Base-by-base conservation (phyloP, 2,113 vertebrate species). In the Trichomycterus rosablanca region DNA sequence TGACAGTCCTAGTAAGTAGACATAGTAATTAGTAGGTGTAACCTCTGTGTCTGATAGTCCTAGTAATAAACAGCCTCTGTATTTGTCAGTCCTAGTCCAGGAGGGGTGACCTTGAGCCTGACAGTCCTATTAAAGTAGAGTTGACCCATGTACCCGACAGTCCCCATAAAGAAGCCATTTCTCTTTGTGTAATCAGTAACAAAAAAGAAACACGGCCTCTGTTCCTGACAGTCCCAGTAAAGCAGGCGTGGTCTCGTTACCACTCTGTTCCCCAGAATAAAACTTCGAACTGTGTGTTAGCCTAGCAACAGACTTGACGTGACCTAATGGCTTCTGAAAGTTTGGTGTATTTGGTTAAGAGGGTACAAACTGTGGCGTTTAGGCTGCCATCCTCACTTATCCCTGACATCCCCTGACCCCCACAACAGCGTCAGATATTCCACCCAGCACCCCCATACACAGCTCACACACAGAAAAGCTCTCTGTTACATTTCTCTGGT, bases 401-500 rank as follows among this genome's bases (percentile, higher is more conserved):
- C 48, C 18, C n/a, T 19, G 62, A 59, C 67, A 34, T 63, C 45
- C 58, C 15, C 34, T 20, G 32, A 40, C 42, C 52, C 57, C 46
- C 22, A 28, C 18, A 44, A 34, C 44, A 16, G 39, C 44, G 19
- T 23, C 34, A 24, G 11, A 30, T 8, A 42, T 16, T 24, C 34
- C 7, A 5, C 5, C 14, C 7, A 2, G 16, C 18, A 22, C 42
- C 45, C 56, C 14, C 37, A n/a, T 5, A 52, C n/a, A 44, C 30
- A 51, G 19, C 55, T 39, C 20, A 16, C 7, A 20, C 26, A 44
- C 28, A 48, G n/a, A 32, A 52, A 16, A 34, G 20, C 45, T 35
- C 18, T 45, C 46, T 44, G 14, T 24, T 34, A 24, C 15, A 54
- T 46, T 42, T 16, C 59, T 19, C 28, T 44, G 80, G 81, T 78